Percentiles rank a stretch among this genome's conserved stretches.
phyloP scores from a whole-genome alignment of 2,113 vertebrate genomes.

The Columba janthina region DNA sequence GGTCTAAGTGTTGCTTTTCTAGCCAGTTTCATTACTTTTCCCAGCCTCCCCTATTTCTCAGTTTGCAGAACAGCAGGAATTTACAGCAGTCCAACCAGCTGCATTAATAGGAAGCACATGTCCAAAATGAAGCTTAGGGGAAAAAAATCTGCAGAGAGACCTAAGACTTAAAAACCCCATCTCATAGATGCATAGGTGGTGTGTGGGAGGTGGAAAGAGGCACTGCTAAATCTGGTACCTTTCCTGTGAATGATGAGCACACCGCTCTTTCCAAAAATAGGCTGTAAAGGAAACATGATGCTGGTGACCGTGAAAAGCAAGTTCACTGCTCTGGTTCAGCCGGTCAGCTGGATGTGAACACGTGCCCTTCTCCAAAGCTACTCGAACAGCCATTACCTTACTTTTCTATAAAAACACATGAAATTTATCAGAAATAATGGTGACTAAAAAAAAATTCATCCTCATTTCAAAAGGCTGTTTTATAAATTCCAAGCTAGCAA shows the following conservation, averaged over 20 bases:
- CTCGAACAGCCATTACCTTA: background rate
- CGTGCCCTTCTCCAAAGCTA: background rate
- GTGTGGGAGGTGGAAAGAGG: constrained; percentile 68
- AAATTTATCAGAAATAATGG: background rate
- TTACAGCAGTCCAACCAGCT: background rate
- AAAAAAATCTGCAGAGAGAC: background rate
- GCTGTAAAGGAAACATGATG: background rate
- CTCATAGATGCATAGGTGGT: background rate
- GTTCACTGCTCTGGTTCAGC: background rate
- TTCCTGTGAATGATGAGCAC: constrained; percentile 54
- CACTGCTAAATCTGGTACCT: constrained; percentile 60
- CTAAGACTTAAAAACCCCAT: background rate
- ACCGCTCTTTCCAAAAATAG: constrained; percentile 45
- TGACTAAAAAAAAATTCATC: fast-evolving
- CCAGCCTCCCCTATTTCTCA: background rate
- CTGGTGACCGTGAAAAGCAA: background rate
- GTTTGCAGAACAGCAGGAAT: background rate
- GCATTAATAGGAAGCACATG: background rate
- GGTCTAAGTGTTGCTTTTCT: background rate
- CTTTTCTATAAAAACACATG: background rate
- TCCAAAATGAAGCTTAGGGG: background rate
- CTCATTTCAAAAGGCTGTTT: background rate
- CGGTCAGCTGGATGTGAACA: background rate
- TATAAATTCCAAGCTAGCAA: background rate
- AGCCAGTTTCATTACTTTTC: background rate